Base-by-base conservation (phyloP, 1,140 invertebrate species). In the Drosophila fuyamai region DNA sequence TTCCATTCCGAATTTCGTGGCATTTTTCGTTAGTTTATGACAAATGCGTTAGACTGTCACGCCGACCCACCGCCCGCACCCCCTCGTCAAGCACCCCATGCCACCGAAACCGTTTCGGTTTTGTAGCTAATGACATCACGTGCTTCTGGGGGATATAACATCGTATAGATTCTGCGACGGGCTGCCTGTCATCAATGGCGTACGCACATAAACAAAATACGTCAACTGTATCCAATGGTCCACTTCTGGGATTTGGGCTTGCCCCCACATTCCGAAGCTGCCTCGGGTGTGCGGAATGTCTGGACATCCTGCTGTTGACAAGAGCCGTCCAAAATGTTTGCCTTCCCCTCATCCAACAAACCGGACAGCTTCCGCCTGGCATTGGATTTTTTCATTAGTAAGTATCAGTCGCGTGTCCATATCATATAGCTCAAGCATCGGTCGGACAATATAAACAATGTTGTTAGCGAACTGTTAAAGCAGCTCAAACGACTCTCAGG, bases 141-240 rank as follows among this genome's bases (percentile, higher is more conserved):
- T 88, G 84, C 81, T 78, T 72, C 70, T 41, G 18, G 32, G 59
- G 47, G 27, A 32, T 13, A 41, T 10, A 43, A 18, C 32, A 18
- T 66, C 36, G 47, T 55, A 68, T 71, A 71, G 68, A 71, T 71
- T 70, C 51, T 36, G 29, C 51, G 53, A 57, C 35, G 32, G 43
- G 54, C 79, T 73, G 81, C 75, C 84, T 88, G 84, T 89, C 83
- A 89, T 86, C 83, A 81, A 86, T 86, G 73, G 60, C 74, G 76
- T 76, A 62, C 79, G 79, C 79, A 79, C 84, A 88, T 89, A 89
- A 89, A 88, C 83, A 88, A 88, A 88, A 83, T 83, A 88, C 80
- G 63, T 88, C 84, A 88, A 83, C 62, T 79, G 72, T 73, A 81
- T 73, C 58, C 73, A 76, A 76, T 76, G 61, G 72, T 76, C 73